Percentiles rank a stretch among this genome's conserved stretches.
Conservation (phyloP, 1,140 invertebrate genomes). For the Drosophila truncata region DNA sequence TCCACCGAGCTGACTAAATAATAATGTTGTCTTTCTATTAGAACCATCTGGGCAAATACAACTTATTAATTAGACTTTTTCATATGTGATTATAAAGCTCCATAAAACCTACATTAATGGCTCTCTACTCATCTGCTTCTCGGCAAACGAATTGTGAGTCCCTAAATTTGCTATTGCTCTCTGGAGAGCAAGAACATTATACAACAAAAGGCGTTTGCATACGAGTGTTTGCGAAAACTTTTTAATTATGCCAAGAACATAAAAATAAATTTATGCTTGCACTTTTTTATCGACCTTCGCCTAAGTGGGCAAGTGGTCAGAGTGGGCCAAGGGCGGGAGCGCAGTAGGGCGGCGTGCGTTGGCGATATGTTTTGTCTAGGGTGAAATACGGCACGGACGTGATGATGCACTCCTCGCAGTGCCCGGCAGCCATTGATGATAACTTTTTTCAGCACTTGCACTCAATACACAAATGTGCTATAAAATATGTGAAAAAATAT, state of each 20-base stretch:
- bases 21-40: not conserved
- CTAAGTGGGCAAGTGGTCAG: constrained; percentile 28
- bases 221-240: constrained; percentile 47
- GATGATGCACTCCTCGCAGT: constrained; percentile 64
- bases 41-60: not conserved
- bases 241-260: constrained; percentile 65
- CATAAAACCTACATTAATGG: not conserved
- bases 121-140: not conserved
- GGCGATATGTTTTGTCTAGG: constrained; percentile 27
- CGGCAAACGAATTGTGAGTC: not conserved
- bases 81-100: not conserved
- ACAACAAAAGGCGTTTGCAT: constrained; percentile 27
- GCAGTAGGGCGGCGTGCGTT: not conserved
- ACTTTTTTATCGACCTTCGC: constrained; percentile 45
- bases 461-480: constrained; percentile 81
- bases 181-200: constrained; percentile 9
- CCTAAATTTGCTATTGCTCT: not conserved
- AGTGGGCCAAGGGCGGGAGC: not conserved
- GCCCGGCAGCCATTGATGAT: constrained; percentile 61
- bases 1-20: not conserved
- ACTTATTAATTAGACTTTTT: not conserved
- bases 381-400: constrained; percentile 61
- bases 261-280: constrained; percentile 49
- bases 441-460: constrained; percentile 75
- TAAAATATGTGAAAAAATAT: constrained; percentile 81